Evolutionary conservation across 2,113 vertebrate genomes (phyloP), one percentile per base, ranked within the genome.

Genomic region (Anser brachyrhynchus): DNA sequence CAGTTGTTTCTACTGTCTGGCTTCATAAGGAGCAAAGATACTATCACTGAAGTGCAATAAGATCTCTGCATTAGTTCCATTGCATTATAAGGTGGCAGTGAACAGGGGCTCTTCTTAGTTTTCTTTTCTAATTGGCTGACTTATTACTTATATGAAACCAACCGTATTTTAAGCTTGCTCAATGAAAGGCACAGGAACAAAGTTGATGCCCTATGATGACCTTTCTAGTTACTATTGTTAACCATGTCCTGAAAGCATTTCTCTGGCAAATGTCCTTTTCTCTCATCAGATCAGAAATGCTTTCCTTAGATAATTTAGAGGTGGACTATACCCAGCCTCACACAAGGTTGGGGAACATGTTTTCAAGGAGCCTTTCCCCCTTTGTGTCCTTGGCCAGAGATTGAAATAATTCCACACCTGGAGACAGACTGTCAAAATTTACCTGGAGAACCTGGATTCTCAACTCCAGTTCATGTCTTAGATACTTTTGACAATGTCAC

Each of bases 131-230:
- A 80, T 92, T 92, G 87, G 39, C 15, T 78, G 86, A 74, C 25
- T 87, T 91, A 93, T 87, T 96, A 84, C 77, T 85, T 89, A 33
- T 54, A 84, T 76, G 72, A 91, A 96, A 80, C 39, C 59, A 89
- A 83, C 20, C 13, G 43, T 66, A 91, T 92, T 81, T 92, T 39
- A 91, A 90, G 73, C n/a, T 93, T 77, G n/a, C 23, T 84, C 64
- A 49, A n/a, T 67, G 79, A 93, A 94, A 93, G 83, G 41, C 82
- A 73, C 51, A 78, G 75, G 81, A 92, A 75, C 57, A 92, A 92
- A 93, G 62, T 91, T 0, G 1, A 87, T 93, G 88, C 90, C 52
- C 91, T 84, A 0, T 0, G 1, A 81, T 95, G 90, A 95, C 95
- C 92, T 95, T 92, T 92, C 37, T 75, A 41, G 58, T 65, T 79